These are phyloP conservation scores for Stenotaenia linearis DNA, from an alignment of 2,888 invertebrate genomes.

Conservation along the genomic window DNA sequence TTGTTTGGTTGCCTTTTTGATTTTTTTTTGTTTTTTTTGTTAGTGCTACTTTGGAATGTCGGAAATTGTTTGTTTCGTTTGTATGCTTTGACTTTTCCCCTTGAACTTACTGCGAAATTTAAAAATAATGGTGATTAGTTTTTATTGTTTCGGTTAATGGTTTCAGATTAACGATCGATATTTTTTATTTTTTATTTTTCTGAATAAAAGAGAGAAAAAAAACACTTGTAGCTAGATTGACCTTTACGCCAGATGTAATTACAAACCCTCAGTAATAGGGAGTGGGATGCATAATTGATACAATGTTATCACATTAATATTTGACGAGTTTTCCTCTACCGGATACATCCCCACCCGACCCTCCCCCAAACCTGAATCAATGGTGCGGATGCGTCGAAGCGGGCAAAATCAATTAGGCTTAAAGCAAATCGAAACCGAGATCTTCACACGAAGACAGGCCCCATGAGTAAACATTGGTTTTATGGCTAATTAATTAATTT, in stretches of 20 bases:
- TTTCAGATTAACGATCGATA: background rate
- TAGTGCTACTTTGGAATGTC: background rate
- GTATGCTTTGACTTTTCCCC: background rate
- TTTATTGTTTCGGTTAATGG: too few species aligned
- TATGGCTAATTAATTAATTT: slow-evolving; percentile 26
- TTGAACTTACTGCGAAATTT: too few species aligned
- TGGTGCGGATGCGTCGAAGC: background rate
- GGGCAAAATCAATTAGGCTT: slow-evolving; percentile 20
- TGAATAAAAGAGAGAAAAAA: background rate
- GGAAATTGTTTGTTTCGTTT: too few species aligned
- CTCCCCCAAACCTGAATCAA: background rate
- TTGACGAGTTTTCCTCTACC: slow-evolving; percentile 7
- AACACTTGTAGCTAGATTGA: background rate
- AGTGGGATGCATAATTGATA: slow-evolving; percentile 4
- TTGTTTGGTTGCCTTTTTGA: background rate
- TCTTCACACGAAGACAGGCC: background rate
- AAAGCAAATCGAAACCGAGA: slow-evolving; percentile 5
- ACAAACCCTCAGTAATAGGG: background rate
- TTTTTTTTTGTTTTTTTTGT: background rate
- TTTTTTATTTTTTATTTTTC: background rate
- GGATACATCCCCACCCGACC: background rate
- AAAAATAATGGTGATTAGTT: too few species aligned
- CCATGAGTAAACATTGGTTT: slow-evolving; percentile 5
- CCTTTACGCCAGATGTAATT: background rate
- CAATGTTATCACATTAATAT: slow-evolving; percentile 14